Percentiles rank a stretch among this genome's conserved stretches.
Evolutionary conservation across 2,888 invertebrate genomes (phyloP).

Genomic region (Idaea aversata): DNA sequence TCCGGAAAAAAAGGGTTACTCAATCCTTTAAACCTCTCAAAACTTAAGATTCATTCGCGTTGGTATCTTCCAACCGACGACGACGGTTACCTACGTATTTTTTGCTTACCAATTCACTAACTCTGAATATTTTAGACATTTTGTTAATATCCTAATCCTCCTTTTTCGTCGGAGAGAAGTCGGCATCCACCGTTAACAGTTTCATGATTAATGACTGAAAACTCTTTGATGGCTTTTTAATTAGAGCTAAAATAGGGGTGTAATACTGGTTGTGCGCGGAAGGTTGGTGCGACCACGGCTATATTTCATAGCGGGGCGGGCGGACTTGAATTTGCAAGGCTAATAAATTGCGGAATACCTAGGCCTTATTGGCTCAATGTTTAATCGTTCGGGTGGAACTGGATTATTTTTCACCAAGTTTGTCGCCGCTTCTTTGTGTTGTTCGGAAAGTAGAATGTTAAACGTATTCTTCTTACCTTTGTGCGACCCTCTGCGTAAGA

Average conservation of each 20-base stretch:
- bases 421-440: conserved; percentile 50
- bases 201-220: conserved; percentile 81
- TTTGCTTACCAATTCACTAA: conserved; percentile 70
- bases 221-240: conserved; percentile 82
- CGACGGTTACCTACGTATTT: conserved; percentile 52
- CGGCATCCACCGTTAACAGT: conserved; percentile 78
- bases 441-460: conserved; percentile 61
- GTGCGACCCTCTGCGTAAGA: conserved; percentile 52
- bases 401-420: conserved; percentile 67
- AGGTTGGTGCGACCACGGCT: conserved; percentile 68
- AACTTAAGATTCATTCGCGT: conserved; percentile 70
- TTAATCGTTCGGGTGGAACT: conserved; percentile 62
- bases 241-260: conserved; percentile 80
- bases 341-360: conserved; percentile 78
- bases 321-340: conserved; percentile 77
- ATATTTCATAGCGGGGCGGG: conserved; percentile 73
- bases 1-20: conserved; percentile 61
- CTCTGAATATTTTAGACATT: conserved; percentile 74
- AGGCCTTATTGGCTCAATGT: conserved; percentile 75
- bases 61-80: conserved; percentile 33
- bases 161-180: conserved; percentile 70
- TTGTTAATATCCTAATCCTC: conserved; percentile 75
- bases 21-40: conserved; percentile 71
- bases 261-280: conserved; percentile 62
- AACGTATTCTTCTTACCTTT: conserved; percentile 70